phyloP scores from a whole-genome alignment of 2,888 invertebrate genomes.

The Orthosia cruda region DNA sequence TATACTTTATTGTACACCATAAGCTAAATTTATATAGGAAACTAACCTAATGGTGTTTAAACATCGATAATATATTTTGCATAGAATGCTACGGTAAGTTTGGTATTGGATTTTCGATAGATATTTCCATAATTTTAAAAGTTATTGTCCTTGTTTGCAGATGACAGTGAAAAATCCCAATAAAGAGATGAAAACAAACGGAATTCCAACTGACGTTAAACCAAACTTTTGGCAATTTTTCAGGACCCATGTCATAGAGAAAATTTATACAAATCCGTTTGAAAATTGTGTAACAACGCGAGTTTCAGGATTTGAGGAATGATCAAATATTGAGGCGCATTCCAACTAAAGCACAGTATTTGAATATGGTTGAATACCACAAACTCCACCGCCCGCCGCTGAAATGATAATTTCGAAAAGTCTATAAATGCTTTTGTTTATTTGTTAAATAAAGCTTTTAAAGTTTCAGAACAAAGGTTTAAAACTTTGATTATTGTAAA shows the following conservation, averaged over 20 bases:
- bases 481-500: conserved; percentile 48
- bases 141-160: conserved; percentile 10
- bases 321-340: conserved; percentile 17
- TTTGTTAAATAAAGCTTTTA: conserved; percentile 30
- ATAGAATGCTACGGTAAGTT: neutral
- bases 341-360: neutral
- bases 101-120: neutral
- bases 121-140: conserved; percentile 11
- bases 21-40: no score
- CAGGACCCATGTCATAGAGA: conserved; percentile 35
- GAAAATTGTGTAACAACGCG: conserved; percentile 36
- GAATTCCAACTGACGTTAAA: neutral
- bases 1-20: no score
- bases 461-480: conserved; percentile 39
- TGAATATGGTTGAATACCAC: conserved; percentile 14
- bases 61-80: no score
- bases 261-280: conserved; percentile 42
- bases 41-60: neutral
- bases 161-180: conserved; percentile 47
- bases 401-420: conserved; percentile 43
- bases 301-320: conserved; percentile 25
- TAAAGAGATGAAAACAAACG: conserved; percentile 16
- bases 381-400: conserved; percentile 5
- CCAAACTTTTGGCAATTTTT: conserved; percentile 57
- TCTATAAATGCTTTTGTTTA: conserved; percentile 34